These are phyloP conservation scores for Entomyzon cyanotis DNA, from an alignment of 2,113 vertebrate species.

Conservation along the genomic window DNA sequence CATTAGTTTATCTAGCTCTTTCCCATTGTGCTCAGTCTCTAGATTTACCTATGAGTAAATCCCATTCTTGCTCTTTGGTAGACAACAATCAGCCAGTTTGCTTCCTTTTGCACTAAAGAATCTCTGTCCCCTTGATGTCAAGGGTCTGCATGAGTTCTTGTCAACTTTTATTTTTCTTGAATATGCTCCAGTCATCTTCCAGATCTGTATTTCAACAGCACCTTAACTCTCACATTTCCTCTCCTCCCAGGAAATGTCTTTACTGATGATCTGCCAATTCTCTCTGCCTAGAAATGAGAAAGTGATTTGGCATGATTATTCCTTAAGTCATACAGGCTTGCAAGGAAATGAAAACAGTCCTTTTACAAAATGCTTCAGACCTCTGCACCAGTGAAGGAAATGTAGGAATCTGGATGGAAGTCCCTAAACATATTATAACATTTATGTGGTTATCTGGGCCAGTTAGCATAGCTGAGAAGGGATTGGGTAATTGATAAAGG, in stretches of 20 bases:
- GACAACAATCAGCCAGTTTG: not conserved
- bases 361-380: not conserved
- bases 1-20: not conserved
- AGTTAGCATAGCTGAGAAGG: not conserved
- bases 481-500: not conserved
- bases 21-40: not conserved
- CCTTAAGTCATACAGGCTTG: not conserved
- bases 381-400: not conserved
- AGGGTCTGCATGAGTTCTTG: not conserved
- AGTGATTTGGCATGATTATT: not conserved
- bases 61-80: not conserved
- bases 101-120: not conserved
- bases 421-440: not conserved
- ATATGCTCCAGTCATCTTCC: accelerated
- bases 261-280: not conserved
- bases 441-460: not conserved
- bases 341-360: not conserved
- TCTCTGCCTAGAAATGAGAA: not conserved
- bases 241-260: not conserved
- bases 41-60: not conserved
- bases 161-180: not conserved
- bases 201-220: not conserved
- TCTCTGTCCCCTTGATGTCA: not conserved
- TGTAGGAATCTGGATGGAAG: not conserved
- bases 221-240: not conserved